Base-by-base conservation (phyloP, 2,113 vertebrate species). In the Ptilonorhynchus violaceus region DNA sequence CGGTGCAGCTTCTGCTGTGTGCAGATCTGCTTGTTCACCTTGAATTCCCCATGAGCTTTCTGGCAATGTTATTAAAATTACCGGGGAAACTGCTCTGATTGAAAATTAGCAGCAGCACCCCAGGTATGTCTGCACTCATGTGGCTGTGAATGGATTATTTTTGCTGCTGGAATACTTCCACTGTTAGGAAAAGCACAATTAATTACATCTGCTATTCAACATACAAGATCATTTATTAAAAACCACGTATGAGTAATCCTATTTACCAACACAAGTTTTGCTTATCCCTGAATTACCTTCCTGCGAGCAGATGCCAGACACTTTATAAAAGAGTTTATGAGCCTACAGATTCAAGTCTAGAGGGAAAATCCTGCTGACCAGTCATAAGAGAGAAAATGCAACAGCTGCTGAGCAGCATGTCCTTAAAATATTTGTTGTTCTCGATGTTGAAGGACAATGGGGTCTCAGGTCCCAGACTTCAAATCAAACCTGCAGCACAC, bases 361-460 rank as follows among this genome's bases (percentile, higher is more conserved):
- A 87, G 88, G 83, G 79, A 92, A 94, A 91, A 87, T 85, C 69
- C 69, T 93, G 95, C 93, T 93, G 91, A 86, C 76, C 92, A 76
- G 85, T 59, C 88, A 64, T 56, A 88, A 84, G n/a, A 93, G 35
- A 52, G 30, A 92, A 93, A 62, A n/a, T 0, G 1, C 37, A 35
- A 74, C 76, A 93, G 93, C 88, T 96, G 95, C 83, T 82, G 76
- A 91, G 30, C 73, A 93, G 79, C 23, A 73, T 62, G 63, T 82
- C 58, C 83, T 91, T 89, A 84, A 93, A 96, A 87, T 78, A 93
- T 86, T 91, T 87, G 73, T 73, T 55, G 35, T 42, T 68, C 49
- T 88, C 5, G 0, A 64, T 28, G 64, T 64, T 91, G 83, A 96
- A 97, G 92, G 96, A 85, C 91, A 91, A 75, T 0, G 0, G 25